Percentiles rank a stretch among this genome's conserved stretches.
Conservation (phyloP, 2,797 vertebrate species). For the Trematomus bernacchii region DNA sequence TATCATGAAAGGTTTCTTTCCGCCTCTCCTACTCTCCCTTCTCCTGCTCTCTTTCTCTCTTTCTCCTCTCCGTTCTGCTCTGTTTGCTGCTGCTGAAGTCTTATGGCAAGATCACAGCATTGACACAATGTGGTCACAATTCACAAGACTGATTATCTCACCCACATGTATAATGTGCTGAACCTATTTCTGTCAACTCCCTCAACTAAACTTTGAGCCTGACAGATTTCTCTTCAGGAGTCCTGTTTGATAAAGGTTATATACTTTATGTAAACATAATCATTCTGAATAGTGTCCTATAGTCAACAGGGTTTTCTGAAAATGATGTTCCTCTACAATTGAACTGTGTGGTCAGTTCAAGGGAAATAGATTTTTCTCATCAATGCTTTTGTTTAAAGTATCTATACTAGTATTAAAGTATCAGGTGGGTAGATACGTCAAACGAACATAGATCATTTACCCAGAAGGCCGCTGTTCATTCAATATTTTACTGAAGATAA, state of each 20-base stretch:
- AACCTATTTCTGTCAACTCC: conserved; percentile 67
- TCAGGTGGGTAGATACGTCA: too few relatives aligned
- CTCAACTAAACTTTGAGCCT: conserved; percentile 50
- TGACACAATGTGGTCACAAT: conserved; percentile 80
- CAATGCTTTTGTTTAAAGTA: too few relatives aligned
- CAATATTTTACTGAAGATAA: too few relatives aligned
- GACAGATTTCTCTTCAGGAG: conserved; percentile 39
- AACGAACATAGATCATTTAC: too few relatives aligned
- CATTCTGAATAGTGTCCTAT: not conserved
- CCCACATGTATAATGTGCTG: conserved; percentile 69
- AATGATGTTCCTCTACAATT: too few relatives aligned
- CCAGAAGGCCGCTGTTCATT: too few relatives aligned
- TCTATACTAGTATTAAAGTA: too few relatives aligned
- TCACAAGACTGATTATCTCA: conserved; percentile 77
- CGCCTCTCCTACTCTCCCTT: conserved; percentile 59
- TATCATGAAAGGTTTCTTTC: conserved; percentile 81
- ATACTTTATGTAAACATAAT: conserved; percentile 33
- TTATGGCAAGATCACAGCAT: conserved; percentile 71
- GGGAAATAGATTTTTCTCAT: too few relatives aligned
- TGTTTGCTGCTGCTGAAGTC: conserved; percentile 75
- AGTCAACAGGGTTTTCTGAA: too few relatives aligned
- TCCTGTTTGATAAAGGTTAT: conserved; percentile 21
- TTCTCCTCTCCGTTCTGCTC: conserved; percentile 73
- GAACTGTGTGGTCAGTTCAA: too few relatives aligned
- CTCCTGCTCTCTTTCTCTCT: conserved; percentile 45